Evolutionary conservation across 2,888 invertebrate genomes (phyloP), one percentile per base, ranked within the genome.

Genomic region (Artemia sinica): DNA sequence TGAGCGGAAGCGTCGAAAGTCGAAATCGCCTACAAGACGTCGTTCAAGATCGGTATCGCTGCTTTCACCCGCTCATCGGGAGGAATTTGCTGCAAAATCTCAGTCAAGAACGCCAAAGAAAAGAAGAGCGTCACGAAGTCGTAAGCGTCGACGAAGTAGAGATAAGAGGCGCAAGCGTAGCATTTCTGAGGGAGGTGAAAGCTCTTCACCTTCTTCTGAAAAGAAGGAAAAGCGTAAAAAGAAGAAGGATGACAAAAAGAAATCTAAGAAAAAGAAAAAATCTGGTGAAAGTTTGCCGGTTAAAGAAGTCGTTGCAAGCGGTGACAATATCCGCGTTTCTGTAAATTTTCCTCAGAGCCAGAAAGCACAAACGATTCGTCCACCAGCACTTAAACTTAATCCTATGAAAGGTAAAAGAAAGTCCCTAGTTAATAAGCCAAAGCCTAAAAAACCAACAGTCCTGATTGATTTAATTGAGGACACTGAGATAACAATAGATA

Each of bases 101-200:
- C 63, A 11, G 8, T 58, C 63, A 28, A n/a, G 63, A 28, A 18
- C 63, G n/a, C 63, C 28, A 18, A 58, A 58, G 72, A 72, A 49
- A 74, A 73, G 71, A 73, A 73, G 66, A 71, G 73, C 50, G 70
- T 74, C 14, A 75, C 75, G 71, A 75, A 75, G 65, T 83, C 83
- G 0, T 82, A 81, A n/a, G 83, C 81, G 68, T 88, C 89, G 0
- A 58, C 63, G 63, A 10, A 58, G 63, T 10, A n/a, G 10, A 18
- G 63, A 58, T 58, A 58, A 58, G 28, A 58, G 10, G 63, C 63
- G 63, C 14, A 58, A 58, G 28, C 63, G 28, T 8, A 58, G 14
- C 14, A 58, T 18, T 58, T 18, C 63, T 18, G n/a, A n/a, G n/a
- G 63, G 28, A 28, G 28, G 63, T 58, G 12, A 58, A 58, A 58